Percentiles rank a stretch among this genome's conserved stretches.
phyloP scores from a whole-genome alignment of 2,888 invertebrate genomes.

The Ethmia dodecea region DNA sequence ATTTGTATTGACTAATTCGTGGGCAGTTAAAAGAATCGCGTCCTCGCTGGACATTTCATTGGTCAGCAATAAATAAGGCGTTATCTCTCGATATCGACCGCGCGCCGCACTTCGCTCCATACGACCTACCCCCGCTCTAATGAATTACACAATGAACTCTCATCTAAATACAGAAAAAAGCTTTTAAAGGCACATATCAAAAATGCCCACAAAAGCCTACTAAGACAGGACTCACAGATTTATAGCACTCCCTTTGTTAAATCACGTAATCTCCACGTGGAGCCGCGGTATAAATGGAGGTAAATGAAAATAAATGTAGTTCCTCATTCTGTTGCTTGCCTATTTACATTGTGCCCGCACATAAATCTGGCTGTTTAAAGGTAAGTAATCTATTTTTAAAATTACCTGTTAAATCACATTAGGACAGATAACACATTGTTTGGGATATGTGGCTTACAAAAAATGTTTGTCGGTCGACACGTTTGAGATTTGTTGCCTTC shows the following conservation, averaged over 20 bases:
- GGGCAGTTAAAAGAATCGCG: conserved; percentile 59
- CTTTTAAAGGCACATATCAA: conserved; percentile 79
- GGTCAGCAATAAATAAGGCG: conserved; percentile 64
- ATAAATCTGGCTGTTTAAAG: conserved; percentile 67
- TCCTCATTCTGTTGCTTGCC: conserved; percentile 72
- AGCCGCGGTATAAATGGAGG: conserved; percentile 73
- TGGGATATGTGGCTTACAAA: conserved; percentile 59
- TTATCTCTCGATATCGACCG: conserved; percentile 74
- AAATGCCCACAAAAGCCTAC: conserved; percentile 77
- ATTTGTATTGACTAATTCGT: conserved; percentile 65
- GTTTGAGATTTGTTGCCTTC: conserved; percentile 63
- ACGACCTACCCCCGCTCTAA: conserved; percentile 69
- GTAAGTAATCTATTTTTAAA: conserved; percentile 71
- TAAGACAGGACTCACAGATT: conserved; percentile 74
- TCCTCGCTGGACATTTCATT: conserved; percentile 65
- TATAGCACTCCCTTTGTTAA: conserved; percentile 74
- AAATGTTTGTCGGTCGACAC: conserved; percentile 64
- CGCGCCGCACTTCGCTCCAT: conserved; percentile 51
- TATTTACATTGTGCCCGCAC: conserved; percentile 64
- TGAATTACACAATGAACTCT: conserved; percentile 78
- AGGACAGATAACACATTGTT: conserved; percentile 73
- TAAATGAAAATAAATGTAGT: conserved; percentile 77
- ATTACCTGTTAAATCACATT: conserved; percentile 77
- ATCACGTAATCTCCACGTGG: conserved; percentile 77
- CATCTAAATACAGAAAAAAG: conserved; percentile 79